Conservation (phyloP, 2,113 vertebrate genomes). For the Lepisosteus osseus region DNA sequence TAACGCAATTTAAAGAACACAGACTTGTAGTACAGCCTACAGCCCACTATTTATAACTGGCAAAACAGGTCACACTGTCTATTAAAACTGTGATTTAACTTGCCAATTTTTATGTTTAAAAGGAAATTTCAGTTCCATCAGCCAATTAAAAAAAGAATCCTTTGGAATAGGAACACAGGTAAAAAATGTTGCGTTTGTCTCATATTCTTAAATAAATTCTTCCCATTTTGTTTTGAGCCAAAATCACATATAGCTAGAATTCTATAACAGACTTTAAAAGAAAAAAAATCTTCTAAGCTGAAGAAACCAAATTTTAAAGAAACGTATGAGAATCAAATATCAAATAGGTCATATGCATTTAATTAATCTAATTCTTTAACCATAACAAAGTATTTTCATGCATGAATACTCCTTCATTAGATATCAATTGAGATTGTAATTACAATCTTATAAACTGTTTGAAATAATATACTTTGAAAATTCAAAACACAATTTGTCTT, state of each 20-base stretch:
- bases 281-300: too few relatives aligned
- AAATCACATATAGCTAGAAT: not conserved
- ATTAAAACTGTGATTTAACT: not conserved
- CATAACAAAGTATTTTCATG: too few relatives aligned
- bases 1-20: not conserved
- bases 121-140: not conserved
- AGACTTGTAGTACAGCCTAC: not conserved
- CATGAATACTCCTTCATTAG: too few relatives aligned
- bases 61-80: not conserved
- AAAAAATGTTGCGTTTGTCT: not conserved
- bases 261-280: not conserved
- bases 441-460: too few relatives aligned
- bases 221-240: not conserved
- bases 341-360: too few relatives aligned
- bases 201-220: not conserved
- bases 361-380: too few relatives aligned
- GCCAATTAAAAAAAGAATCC: not conserved
- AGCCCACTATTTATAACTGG: not conserved
- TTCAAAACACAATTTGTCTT: too few relatives aligned
- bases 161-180: not conserved
- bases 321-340: too few relatives aligned
- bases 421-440: too few relatives aligned
- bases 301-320: too few relatives aligned
- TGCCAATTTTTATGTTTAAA: not conserved
- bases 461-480: too few relatives aligned